These are phyloP conservation scores for Sphenopsis melanotis DNA, from an alignment of 2,797 vertebrate genomes.

Conservation along the genomic window DNA sequence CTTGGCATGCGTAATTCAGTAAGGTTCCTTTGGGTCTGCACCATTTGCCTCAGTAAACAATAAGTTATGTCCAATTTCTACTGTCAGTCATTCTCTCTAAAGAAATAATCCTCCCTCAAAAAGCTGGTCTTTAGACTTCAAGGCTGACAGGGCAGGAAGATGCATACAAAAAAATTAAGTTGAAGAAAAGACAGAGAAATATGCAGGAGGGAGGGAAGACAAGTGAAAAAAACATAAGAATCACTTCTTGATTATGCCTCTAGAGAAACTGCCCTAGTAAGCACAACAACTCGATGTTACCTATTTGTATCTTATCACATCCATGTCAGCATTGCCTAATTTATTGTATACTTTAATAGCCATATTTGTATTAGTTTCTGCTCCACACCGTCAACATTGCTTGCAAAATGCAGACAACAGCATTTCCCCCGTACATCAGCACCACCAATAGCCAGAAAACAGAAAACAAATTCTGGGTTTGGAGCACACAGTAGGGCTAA, in stretches of 20 bases:
- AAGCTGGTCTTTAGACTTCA: background rate
- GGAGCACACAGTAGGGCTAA: background rate
- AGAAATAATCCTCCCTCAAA: background rate
- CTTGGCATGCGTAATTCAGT: background rate
- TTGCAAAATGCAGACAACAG: constrained; percentile 17
- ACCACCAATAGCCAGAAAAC: constrained; percentile 64
- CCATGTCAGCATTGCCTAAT: constrained; percentile 60
- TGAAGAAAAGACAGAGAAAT: background rate
- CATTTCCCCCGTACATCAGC: constrained; percentile 54
- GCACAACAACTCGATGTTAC: constrained; percentile 15
- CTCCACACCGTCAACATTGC: constrained; percentile 9
- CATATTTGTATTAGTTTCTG: constrained; percentile 58
- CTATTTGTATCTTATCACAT: constrained; percentile 56
- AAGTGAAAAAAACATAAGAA: constrained; percentile 3
- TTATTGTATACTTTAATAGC: constrained; percentile 57
- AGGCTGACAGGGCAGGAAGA: background rate
- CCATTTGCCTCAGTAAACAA: background rate
- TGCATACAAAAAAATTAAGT: background rate
- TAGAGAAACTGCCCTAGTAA: constrained; percentile 43
- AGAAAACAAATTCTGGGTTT: constrained; percentile 19
- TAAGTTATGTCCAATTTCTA: background rate
- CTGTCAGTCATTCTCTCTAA: background rate
- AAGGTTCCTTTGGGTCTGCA: background rate
- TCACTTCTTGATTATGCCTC: constrained; percentile 46
- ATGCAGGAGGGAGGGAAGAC: background rate